Percentiles rank a stretch among this genome's conserved stretches.
Evolutionary conservation across 2,888 invertebrate species (phyloP).

Genomic region (Lithophane socia): DNA sequence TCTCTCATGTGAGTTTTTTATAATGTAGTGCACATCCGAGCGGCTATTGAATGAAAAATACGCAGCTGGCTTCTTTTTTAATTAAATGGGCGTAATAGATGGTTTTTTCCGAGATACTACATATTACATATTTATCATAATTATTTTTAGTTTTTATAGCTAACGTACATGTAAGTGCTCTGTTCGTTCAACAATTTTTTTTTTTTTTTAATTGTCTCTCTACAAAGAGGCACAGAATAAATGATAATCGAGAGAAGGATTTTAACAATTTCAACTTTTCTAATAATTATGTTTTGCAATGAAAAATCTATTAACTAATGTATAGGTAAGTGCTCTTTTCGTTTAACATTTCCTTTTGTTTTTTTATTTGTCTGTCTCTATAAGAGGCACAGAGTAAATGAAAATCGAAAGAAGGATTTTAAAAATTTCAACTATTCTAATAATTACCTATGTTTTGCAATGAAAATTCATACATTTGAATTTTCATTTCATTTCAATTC

Average conservation of each 20-base stretch:
- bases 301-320: neutral
- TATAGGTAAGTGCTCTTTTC: neutral
- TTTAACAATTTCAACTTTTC: neutral
- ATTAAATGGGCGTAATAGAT: neutral
- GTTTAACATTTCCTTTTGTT: neutral
- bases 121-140: too few species aligned
- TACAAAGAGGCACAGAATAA: neutral
- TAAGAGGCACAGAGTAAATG: neutral
- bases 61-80: neutral
- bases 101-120: neutral
- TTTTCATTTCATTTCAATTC: too few species aligned
- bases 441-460: neutral
- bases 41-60: conserved; percentile 3
- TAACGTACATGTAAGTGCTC: neutral
- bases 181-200: neutral
- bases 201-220: neutral
- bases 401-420: neutral
- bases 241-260: neutral
- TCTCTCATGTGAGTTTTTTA: neutral
- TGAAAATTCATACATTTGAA: neutral
- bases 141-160: neutral
- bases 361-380: neutral
- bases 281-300: neutral
- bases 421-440: neutral
- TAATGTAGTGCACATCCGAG: neutral